These are phyloP conservation scores for Trinorchestia longiramus DNA, from an alignment of 1,140 invertebrate species.

Conservation along the genomic window DNA sequence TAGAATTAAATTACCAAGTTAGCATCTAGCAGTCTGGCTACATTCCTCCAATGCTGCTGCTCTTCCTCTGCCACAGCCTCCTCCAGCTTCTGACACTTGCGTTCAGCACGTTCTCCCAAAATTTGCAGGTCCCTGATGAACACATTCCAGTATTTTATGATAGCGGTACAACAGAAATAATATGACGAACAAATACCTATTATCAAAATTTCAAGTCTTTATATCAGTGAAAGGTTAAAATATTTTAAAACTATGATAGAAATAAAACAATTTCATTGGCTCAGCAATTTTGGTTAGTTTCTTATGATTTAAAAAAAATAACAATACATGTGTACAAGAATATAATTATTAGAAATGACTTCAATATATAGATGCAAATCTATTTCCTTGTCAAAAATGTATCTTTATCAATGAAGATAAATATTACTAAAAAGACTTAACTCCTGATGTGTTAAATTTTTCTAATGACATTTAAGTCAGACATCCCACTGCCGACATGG, in stretches of 20 bases:
- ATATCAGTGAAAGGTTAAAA: neutral
- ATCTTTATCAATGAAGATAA: too few species aligned
- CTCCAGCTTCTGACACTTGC: conserved; percentile 90
- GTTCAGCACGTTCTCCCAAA: conserved; percentile 85
- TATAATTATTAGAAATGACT: neutral
- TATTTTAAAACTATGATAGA: neutral
- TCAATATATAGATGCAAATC: neutral
- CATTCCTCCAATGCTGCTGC: conserved; percentile 83
- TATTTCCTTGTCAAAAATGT: too few species aligned
- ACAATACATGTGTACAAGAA: neutral
- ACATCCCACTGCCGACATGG: too few species aligned
- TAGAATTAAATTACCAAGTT: conserved; percentile 82
- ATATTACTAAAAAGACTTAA: too few species aligned
- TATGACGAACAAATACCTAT: neutral
- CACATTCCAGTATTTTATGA: neutral
- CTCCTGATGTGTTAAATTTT: too few species aligned
- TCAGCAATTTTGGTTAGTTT: neutral
- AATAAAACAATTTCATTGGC: neutral
- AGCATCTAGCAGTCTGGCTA: conserved; percentile 86
- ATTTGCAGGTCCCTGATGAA: conserved; percentile 77
- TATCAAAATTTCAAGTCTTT: neutral
- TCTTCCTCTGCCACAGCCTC: conserved; percentile 87
- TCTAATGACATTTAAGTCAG: too few species aligned
- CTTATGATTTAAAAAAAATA: neutral
- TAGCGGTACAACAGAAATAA: neutral